phyloP scores from a whole-genome alignment of 2,113 vertebrate species.

The Planiliza haematocheilus region DNA sequence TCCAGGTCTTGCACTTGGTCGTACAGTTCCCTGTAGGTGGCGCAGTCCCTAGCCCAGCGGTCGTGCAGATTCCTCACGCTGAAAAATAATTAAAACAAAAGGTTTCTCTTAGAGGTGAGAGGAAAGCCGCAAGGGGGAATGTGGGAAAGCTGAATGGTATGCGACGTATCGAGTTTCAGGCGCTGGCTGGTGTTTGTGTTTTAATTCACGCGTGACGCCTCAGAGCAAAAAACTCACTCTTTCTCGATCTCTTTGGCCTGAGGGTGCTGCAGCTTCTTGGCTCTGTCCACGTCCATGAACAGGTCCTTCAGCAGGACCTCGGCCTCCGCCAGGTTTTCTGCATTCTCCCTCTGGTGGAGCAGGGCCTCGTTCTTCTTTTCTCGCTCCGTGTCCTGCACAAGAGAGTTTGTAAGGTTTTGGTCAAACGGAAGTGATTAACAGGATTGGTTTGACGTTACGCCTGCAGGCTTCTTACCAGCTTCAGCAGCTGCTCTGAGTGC shows the following conservation, averaged over 20 bases:
- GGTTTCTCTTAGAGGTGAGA: not conserved
- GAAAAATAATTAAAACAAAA: slow-evolving; percentile 4
- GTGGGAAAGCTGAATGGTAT: slow-evolving; percentile 17
- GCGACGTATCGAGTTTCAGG: slow-evolving; percentile 26
- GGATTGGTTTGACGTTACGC: too few species aligned
- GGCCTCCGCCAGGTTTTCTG: slow-evolving; percentile 85
- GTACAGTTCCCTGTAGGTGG: slow-evolving; percentile 88
- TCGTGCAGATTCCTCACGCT: slow-evolving; percentile 93
- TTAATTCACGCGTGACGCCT: not conserved
- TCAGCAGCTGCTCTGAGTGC: slow-evolving; percentile 84
- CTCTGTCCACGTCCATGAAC: slow-evolving; percentile 92
- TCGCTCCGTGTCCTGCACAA: slow-evolving; percentile 84
- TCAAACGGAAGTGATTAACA: too few species aligned
- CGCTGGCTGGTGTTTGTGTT: slow-evolving; percentile 1
- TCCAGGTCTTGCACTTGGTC: slow-evolving; percentile 81
- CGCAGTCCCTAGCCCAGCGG: slow-evolving; percentile 88
- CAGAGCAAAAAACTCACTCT: slow-evolving; percentile 86
- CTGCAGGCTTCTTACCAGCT: slow-evolving; percentile 77
- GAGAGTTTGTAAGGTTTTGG: too few species aligned
- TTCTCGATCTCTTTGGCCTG: slow-evolving; percentile 91
- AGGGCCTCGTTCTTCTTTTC: slow-evolving; percentile 72
- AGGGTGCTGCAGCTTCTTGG: slow-evolving; percentile 89
- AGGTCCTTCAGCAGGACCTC: slow-evolving; percentile 93
- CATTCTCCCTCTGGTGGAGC: slow-evolving; percentile 83
- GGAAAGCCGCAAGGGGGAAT: not conserved